A percentile compares a stretch with the other conserved stretches of the same genome.
Evolutionary conservation across 2,113 vertebrate genomes (phyloP).

Genomic region (Microcebus griseorufus): DNA sequence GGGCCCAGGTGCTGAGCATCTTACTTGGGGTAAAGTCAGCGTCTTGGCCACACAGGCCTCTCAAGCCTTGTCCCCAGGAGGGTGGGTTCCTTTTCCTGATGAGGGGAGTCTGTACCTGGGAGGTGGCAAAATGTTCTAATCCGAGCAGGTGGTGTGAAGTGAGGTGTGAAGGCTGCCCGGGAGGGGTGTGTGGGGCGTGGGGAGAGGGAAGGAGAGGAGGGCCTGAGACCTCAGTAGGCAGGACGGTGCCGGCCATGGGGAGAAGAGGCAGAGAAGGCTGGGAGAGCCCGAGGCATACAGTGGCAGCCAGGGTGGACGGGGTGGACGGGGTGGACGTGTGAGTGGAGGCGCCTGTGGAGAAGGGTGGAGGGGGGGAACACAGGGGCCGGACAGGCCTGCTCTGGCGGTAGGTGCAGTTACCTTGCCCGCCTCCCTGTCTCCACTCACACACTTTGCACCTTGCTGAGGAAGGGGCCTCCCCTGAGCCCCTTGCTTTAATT

Average conservation of each 20-base stretch:
- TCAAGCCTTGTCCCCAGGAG: neutral
- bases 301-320: too few species aligned
- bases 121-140: conserved; percentile 40
- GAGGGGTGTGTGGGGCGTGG: neutral
- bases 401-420: accelerated
- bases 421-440: neutral
- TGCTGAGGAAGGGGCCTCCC: neutral
- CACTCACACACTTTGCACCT: neutral
- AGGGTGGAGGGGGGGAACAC: neutral
- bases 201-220: neutral
- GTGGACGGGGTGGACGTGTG: neutral
- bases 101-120: neutral
- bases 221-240: neutral
- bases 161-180: neutral
- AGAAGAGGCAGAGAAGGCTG: neutral
- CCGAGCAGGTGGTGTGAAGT: conserved; percentile 42
- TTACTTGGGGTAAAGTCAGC: neutral
- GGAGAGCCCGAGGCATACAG: neutral
- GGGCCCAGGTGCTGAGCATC: neutral
- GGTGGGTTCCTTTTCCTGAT: conserved; percentile 14
- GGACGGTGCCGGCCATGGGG: neutral
- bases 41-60: neutral
- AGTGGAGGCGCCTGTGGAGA: neutral
- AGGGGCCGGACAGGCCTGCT: neutral
- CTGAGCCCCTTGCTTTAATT: neutral